Conservation (phyloP, 2,797 vertebrate genomes). For the Diplodus sargus region DNA sequence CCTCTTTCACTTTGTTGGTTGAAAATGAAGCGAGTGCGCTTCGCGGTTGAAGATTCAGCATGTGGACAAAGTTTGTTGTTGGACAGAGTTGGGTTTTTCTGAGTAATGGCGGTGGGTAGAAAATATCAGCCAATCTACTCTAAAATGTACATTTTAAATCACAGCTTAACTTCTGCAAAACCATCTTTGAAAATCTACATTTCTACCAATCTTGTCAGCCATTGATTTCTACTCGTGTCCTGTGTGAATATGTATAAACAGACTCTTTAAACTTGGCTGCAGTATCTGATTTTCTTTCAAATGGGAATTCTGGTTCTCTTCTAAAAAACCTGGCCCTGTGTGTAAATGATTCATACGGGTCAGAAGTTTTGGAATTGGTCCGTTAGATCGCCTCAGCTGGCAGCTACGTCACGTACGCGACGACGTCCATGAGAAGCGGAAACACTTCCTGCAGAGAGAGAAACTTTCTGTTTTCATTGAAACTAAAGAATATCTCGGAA, state of each 20-base stretch:
- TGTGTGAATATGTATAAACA: background rate
- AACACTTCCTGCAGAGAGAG: no score
- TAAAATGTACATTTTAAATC: background rate
- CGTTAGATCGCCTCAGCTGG: no score
- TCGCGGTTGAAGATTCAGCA: conserved; percentile 2
- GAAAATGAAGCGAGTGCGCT: conserved; percentile 34
- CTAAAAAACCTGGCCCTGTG: no score
- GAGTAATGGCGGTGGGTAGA: background rate
- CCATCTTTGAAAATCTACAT: background rate
- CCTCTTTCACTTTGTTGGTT: conserved; percentile 40
- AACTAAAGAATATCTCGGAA: no score
- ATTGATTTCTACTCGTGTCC: background rate
- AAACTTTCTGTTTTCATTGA: no score
- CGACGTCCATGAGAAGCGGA: no score
- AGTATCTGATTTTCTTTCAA: background rate
- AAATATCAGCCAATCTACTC: background rate
- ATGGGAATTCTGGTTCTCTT: no score
- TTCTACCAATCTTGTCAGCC: background rate
- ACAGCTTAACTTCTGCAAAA: background rate
- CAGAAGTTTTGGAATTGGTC: no score
- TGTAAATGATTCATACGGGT: no score
- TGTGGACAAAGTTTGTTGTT: background rate
- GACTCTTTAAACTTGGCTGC: background rate
- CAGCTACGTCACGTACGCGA: no score
- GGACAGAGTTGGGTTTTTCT: background rate